Evolutionary conservation across 2,888 invertebrate species (phyloP), one percentile per base, ranked within the genome.

Genomic region (Sarcophaga carnaria): DNA sequence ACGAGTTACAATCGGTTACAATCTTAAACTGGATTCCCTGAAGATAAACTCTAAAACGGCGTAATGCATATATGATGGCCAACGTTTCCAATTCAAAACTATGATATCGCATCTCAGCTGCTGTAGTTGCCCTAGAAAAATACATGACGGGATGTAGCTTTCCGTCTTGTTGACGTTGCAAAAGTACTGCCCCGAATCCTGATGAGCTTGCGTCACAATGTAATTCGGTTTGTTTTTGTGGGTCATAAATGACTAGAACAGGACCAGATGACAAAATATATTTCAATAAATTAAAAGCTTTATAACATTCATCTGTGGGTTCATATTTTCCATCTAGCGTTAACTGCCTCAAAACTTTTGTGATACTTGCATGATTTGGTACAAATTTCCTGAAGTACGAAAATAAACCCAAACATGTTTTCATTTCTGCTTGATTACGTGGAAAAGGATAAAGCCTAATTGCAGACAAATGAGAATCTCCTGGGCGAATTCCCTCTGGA

Each of bases 11-110:
- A 22, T 22, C 22, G 22, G 74, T 37, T 17, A 77, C 77, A 22
- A 76, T 72, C 45, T 69, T 79, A 17, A 80, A 79, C 17, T 45
- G 70, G 14, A 75, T 45, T 10, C 70, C 80, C 12, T 64, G 80
- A 14, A 85, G 49, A 59, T 81, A 85, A 27, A 77, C 67, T 22
- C 78, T 49, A 62, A 81, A 85, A 22, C 80, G 64, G 14, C 66
- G 71, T n/a, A 77, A 62, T 0, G 80, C 80, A 69, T 85, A 80
- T 47, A 85, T 64, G 14, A 84, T 83, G 4, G 79, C 80, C n/a
- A 84, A 54, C 3, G 79, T 71, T 62, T 86, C 76, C n/a, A 86
- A n/a, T 49, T 87, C 80, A 22, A 76, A 86, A 17, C 82, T 82
- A 63, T 86, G 86, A 45, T 82, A 80, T 37, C 5, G 25, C 47